These are phyloP conservation scores for Scaptomyza graminum DNA, from an alignment of 1,140 invertebrate genomes.

Conservation along the genomic window DNA sequence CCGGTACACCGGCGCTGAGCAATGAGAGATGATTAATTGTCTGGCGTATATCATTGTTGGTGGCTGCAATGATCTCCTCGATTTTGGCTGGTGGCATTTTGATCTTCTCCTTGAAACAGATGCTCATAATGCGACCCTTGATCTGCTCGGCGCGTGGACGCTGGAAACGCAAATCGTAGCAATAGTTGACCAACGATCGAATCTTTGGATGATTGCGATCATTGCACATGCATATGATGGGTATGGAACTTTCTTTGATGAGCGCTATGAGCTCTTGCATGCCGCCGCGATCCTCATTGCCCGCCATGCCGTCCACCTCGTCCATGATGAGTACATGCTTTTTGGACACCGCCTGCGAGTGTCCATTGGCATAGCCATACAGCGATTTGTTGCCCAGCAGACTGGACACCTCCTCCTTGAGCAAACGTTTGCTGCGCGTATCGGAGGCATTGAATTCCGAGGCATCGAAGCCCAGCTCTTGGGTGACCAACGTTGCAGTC, in stretches of 20 bases:
- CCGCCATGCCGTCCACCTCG: conserved; percentile 99
- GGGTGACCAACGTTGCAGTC: conserved; percentile 91
- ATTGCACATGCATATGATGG: conserved; percentile 99
- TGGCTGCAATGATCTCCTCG: conserved; percentile 92
- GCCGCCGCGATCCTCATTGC: conserved; percentile 99
- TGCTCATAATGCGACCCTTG: conserved; percentile 93
- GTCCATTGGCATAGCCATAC: conserved; percentile 86
- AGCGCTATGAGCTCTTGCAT: conserved; percentile 96
- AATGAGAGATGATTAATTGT: conserved; percentile 94
- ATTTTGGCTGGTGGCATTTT: conserved; percentile 91
- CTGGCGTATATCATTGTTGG: conserved; percentile 97
- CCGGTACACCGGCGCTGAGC: conserved; percentile 86
- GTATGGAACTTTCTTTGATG: conserved; percentile 95
- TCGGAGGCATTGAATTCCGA: conserved; percentile 99
- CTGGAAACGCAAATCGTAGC: conserved; percentile 95
- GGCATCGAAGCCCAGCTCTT: conserved; percentile 94
- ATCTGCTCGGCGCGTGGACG: conserved; percentile 95
- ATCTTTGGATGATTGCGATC: conserved; percentile 98
- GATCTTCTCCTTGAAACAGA: conserved; percentile 96
- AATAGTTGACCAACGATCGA: conserved; percentile 96
- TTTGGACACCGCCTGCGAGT: conserved; percentile 85
- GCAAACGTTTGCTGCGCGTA: conserved; percentile 94
- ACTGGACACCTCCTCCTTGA: conserved; percentile 92
- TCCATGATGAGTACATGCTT: conserved; percentile 99
- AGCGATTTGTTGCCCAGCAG: conserved; percentile 90